These are phyloP conservation scores for Bothrops jararaca DNA, from an alignment of 2,113 vertebrate genomes.

Conservation along the genomic window DNA sequence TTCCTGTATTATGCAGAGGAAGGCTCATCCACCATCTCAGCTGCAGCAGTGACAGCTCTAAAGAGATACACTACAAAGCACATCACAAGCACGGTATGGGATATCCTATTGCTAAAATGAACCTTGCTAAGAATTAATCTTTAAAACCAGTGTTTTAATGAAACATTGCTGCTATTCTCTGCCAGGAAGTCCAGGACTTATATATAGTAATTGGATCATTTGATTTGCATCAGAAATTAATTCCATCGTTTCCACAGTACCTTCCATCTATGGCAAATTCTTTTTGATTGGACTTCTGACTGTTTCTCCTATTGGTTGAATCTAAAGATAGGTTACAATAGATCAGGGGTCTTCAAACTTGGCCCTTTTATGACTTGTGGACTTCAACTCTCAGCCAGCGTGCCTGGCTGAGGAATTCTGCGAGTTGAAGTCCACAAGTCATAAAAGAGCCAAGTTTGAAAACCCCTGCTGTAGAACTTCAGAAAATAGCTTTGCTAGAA, in stretches of 20 bases:
- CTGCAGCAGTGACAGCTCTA: constrained; percentile 43
- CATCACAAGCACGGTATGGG: constrained; percentile 57
- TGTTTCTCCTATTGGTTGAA: not conserved
- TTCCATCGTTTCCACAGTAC: not conserved
- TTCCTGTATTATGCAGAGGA: constrained; percentile 53
- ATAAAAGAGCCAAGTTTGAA: too few relatives aligned
- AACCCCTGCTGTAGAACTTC: not conserved
- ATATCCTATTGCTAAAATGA: not conserved
- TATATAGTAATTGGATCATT: not conserved
- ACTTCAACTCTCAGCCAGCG: too few relatives aligned
- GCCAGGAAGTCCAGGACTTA: fast-evolving
- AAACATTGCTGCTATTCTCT: not conserved
- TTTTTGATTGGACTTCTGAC: not conserved
- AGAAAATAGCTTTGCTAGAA: not conserved
- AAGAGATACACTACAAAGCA: not conserved
- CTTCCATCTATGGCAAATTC: not conserved
- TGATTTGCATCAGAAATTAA: not conserved
- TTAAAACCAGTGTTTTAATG: not conserved
- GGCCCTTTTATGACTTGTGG: too few relatives aligned
- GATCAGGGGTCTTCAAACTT: not conserved
- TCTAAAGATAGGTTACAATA: not conserved
- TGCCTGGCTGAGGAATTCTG: too few relatives aligned
- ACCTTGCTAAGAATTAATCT: not conserved
- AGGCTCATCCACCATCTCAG: not conserved
- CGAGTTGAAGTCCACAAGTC: too few relatives aligned